Evolutionary conservation across 2,113 vertebrate species (phyloP).

Genomic region (Craseonycteris thonglongyai): DNA sequence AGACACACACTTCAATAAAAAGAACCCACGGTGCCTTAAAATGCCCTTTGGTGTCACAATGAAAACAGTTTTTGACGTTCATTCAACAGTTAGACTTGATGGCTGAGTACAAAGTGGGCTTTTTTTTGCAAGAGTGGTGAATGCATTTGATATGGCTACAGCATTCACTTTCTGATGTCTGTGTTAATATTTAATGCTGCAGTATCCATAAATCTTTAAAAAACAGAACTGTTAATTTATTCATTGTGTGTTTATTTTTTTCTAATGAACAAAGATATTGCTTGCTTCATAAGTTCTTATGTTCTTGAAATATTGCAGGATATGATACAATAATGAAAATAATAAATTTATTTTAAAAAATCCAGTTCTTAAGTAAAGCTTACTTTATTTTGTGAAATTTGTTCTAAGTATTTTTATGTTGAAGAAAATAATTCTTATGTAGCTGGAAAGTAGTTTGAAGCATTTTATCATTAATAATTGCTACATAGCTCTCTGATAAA

Average conservation of each 20-base stretch:
- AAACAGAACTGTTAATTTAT: conserved; percentile 31
- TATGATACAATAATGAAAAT: not conserved
- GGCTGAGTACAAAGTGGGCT: not conserved
- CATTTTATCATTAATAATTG: conserved; percentile 13
- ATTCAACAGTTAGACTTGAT: too few species aligned
- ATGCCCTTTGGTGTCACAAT: not conserved
- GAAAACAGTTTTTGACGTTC: not conserved
- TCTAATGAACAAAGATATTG: conserved; percentile 22
- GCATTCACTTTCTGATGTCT: conserved; percentile 16
- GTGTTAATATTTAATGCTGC: not conserved
- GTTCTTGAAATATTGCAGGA: conserved; percentile 23
- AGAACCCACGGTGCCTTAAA: not conserved
- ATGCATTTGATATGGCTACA: not conserved
- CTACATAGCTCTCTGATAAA: not conserved
- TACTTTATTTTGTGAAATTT: not conserved
- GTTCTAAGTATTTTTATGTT: not conserved
- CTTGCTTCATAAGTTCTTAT: not conserved
- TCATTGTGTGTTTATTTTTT: not conserved
- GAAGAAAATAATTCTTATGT: conserved; percentile 13
- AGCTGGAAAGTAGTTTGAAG: not conserved
- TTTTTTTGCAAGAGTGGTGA: not conserved
- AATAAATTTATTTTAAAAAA: not conserved
- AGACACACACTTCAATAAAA: conserved; percentile 5
- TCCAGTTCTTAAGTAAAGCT: not conserved
- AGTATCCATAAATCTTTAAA: not conserved